A percentile compares a stretch with the other conserved stretches of the same genome.
These are phyloP conservation scores for Falco concolor DNA, from an alignment of 2,797 vertebrate genomes.

Conservation along the genomic window DNA sequence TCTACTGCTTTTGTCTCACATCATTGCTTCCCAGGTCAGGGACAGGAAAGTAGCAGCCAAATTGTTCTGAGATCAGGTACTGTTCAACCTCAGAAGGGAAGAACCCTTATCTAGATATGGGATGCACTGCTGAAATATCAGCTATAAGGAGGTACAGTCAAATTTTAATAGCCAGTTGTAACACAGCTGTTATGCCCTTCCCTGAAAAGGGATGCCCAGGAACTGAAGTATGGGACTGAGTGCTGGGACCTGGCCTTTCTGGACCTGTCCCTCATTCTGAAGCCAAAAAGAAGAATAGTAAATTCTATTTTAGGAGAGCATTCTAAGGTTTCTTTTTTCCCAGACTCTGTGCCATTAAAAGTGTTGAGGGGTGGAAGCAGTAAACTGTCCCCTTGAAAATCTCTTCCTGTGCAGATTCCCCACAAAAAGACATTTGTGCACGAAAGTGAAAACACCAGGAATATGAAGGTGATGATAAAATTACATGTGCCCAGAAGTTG, in stretches of 20 bases:
- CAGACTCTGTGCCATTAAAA: not conserved
- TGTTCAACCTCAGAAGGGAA: not conserved
- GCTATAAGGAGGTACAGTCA: not conserved
- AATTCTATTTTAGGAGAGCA: not conserved
- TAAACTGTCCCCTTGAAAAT: constrained; percentile 13
- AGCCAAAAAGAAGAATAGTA: not conserved
- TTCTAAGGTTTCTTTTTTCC: not conserved
- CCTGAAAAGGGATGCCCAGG: not conserved
- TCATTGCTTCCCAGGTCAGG: not conserved
- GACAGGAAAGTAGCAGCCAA: not conserved
- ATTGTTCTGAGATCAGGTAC: not conserved
- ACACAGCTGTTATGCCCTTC: not conserved
- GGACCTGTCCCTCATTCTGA: not conserved
- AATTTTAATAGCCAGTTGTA: not conserved
- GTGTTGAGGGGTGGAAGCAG: not conserved
- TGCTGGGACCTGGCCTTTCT: not conserved
- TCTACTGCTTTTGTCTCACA: not conserved
- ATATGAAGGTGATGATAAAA: not conserved
- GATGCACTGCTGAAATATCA: not conserved
- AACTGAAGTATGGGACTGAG: not conserved
- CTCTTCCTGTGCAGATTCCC: not conserved
- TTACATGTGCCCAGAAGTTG: not conserved
- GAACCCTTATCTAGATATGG: not conserved
- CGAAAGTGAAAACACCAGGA: not conserved
- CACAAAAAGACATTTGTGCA: not conserved